These are phyloP conservation scores for Halichoerus grypus DNA, from an alignment of 2,113 vertebrate species.

Conservation along the genomic window DNA sequence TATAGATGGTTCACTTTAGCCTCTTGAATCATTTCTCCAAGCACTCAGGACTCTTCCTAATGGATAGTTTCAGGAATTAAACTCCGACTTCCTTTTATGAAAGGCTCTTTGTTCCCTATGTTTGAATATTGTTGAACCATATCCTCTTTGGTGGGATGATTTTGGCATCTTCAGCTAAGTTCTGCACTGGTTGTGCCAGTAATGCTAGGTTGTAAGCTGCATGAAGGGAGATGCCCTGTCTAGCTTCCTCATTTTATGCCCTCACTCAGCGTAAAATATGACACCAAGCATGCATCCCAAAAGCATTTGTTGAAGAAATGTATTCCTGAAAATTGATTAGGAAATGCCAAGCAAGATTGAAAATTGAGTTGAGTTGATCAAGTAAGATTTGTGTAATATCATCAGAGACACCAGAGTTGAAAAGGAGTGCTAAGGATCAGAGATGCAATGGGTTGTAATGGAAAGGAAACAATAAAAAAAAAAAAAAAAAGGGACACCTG, in stretches of 20 bases:
- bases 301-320: not conserved
- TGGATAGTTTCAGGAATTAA: constrained; percentile 45
- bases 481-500: too few species aligned
- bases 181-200: not conserved
- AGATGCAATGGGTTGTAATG: not conserved
- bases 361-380: not conserved
- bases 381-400: not conserved
- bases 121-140: not conserved
- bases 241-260: not conserved
- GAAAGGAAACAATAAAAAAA: constrained; percentile 32
- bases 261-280: not conserved
- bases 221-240: not conserved
- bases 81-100: not conserved
- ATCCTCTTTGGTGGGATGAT: not conserved
- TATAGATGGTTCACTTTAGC: not conserved
- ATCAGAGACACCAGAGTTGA: not conserved
- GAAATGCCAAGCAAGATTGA: not conserved
- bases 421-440: not conserved
- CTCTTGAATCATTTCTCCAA: not conserved
- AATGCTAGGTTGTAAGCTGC: not conserved
- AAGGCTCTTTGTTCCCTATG: not conserved
- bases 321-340: not conserved
- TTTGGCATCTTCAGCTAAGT: not conserved
- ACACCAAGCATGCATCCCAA: not conserved
- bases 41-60: not conserved